Base-by-base conservation (phyloP, 2,113 vertebrate species). In the Epinephelus cyanopodus region DNA sequence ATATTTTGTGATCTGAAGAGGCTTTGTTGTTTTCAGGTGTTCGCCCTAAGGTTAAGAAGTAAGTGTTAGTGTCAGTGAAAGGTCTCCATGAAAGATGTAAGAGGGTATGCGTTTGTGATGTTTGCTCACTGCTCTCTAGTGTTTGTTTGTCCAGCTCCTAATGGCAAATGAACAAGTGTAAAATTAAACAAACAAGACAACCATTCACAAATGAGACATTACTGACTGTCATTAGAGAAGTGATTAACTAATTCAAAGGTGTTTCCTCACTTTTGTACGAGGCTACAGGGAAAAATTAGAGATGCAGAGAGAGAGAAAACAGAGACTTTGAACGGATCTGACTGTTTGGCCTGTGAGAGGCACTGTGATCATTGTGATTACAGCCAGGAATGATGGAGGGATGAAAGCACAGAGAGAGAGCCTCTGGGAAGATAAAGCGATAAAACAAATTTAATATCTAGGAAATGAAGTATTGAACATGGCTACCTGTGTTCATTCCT, bases 401-500 rank as follows among this genome's bases (percentile, higher is more conserved):
- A 88, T 82, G 75, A 83, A 83, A 89, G 73, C 54, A 62, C 42
- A 48, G 25, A 86, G 73, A 29, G 75, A 29, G 25, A 15, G 79
- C 87, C 91, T 84, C 5, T 70, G 76, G 85, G 82, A 82, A 62
- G 70, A 83, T 4, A 13, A 29, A 19, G 39, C 42, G 77, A 85
- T 77, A 66, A 66, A 89, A 68, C 45, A 5, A 87, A 90, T 87
- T 87, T 71, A 85, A 71, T 78, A 86, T 82, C 70, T 78, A 88
- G 74, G 88, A 93, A 93, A 94, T 92, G 70, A 91, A 92, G 90
- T 90, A 90, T 83, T 91, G 85, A 87, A 89, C 79, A 87, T 56
- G 74, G 66, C 74, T 50, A 9, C 25, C 23, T 67, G 21, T 70
- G 77, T 65, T 82, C 53, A 42, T 66, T 71, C 61, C 50, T 18